Evolutionary conservation across 2,113 vertebrate genomes (phyloP).

Genomic region (Chrysemys picta): DNA sequence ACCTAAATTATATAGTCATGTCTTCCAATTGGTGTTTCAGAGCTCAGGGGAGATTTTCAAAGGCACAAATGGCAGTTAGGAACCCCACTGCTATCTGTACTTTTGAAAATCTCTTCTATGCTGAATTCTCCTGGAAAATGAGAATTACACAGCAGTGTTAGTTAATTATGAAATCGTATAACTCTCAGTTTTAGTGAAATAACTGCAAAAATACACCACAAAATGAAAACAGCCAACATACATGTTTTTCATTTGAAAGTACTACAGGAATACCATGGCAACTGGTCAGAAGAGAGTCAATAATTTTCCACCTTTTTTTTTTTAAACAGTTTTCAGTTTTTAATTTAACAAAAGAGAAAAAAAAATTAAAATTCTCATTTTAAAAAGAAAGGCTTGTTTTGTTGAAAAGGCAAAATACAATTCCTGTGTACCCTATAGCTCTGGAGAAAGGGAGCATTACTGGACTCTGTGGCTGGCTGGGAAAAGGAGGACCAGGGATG

Average conservation of each 20-base stretch:
- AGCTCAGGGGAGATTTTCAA: not conserved
- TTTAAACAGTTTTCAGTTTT: not conserved
- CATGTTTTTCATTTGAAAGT: not conserved
- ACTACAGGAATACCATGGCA: not conserved
- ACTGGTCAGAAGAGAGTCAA: not conserved
- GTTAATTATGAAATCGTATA: not conserved
- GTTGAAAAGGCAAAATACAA: not conserved
- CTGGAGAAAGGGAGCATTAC: not conserved
- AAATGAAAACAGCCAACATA: not conserved
- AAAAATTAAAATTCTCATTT: not conserved
- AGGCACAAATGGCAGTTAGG: not conserved
- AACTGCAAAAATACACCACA: not conserved
- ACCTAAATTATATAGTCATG: accelerated
- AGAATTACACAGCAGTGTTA: not conserved
- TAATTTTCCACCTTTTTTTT: not conserved
- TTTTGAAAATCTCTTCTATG: not conserved
- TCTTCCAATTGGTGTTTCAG: not conserved
- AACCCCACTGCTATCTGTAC: not conserved
- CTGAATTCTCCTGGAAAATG: not conserved
- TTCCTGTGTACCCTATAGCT: not conserved
- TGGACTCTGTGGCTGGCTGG: not conserved
- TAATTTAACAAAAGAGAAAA: not conserved
- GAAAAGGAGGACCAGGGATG: not conserved
- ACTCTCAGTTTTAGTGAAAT: not conserved
- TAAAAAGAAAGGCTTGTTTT: not conserved